Percentiles rank a stretch among this genome's conserved stretches.
Conservation (phyloP, 2,888 invertebrate genomes). For the Nomada fucata region DNA sequence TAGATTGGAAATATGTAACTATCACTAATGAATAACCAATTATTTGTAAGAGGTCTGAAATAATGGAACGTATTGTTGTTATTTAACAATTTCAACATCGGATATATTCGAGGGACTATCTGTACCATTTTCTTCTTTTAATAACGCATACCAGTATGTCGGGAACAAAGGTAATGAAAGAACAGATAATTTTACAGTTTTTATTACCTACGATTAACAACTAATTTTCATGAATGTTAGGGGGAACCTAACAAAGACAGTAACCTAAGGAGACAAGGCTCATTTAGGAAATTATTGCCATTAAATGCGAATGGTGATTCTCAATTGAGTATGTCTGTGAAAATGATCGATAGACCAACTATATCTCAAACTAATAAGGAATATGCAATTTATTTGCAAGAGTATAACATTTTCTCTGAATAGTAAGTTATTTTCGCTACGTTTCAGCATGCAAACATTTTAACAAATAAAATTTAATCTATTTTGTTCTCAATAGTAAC, state of each 20-base stretch:
- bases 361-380: conserved; percentile 86
- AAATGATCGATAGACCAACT: conserved; percentile 85
- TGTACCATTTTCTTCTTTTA: not conserved
- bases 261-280: conserved; percentile 85
- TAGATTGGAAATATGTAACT: not conserved
- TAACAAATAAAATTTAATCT: not conserved
- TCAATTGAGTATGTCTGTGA: conserved; percentile 87
- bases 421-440: conserved; percentile 88
- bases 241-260: conserved; percentile 78
- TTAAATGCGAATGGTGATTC: conserved; percentile 85
- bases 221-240: conserved; percentile 60
- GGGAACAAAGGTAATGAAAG: conserved; percentile 41
- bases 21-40: not conserved
- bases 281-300: conserved; percentile 86
- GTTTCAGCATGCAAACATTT: not conserved
- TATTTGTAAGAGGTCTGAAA: conserved; percentile 13
- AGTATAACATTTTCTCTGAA: conserved; percentile 96
- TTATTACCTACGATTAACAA: not conserved
- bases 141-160: conserved; percentile 33
- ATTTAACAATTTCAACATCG: conserved; percentile 6
- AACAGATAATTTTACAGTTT: not conserved
- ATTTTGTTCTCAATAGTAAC: conserved; percentile 87
- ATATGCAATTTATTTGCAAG: conserved; percentile 92
- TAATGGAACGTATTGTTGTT: conserved; percentile 7
- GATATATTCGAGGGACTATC: conserved; percentile 1